Base-by-base conservation (phyloP, 2,888 invertebrate genomes). In the Leptinotarsa haldemani region DNA sequence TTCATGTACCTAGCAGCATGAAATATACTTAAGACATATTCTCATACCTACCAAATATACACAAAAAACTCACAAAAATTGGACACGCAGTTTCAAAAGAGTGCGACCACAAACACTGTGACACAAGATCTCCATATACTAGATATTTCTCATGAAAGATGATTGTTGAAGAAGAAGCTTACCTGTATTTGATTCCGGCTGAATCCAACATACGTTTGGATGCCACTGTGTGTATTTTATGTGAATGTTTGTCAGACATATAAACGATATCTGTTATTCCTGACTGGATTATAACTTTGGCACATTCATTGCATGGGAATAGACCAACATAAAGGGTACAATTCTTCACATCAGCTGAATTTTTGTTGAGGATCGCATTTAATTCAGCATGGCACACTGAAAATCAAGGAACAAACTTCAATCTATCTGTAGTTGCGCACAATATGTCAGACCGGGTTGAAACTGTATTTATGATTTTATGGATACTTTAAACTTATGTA, bases 231-330 rank as follows among this genome's bases (percentile, higher is more conserved):
- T 88, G 89, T 0, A 88, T 85, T 83, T 94, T 94, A 4, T 92
- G 87, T 0, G 89, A 88, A 86, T 96, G 91, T 84, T 97, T 96
- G 86, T 97, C 95, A 0, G 94, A 95, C 83, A 96, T 88, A 85
- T 94, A 98, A 15, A 94, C 87, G 2, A 97, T 90, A 84, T 93
- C 91, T 67, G 88, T 91, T 48, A 98, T 96, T 0, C 97, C 95
- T 1, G 97, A 93, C 85, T 99, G 99, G 80, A 99, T 97, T 48
- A 99, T 96, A 48, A 98, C 89, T 87, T 99, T 99, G 0, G 98
- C 96, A 88, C 99, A 99, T 87, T 98, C 98, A 85, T 98, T 98
- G 87, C 99, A 99, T 0, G 99, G 99, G 86, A 98, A 99, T 20
- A 97, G 88, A 0, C 93, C 94, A 0, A 97, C 95, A 85, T 97